A percentile compares a stretch with the other conserved stretches of the same genome.
phyloP scores from a whole-genome alignment of 37 sponge, comb jelly and placozoan species.

The Theonella swinhoei region DNA sequence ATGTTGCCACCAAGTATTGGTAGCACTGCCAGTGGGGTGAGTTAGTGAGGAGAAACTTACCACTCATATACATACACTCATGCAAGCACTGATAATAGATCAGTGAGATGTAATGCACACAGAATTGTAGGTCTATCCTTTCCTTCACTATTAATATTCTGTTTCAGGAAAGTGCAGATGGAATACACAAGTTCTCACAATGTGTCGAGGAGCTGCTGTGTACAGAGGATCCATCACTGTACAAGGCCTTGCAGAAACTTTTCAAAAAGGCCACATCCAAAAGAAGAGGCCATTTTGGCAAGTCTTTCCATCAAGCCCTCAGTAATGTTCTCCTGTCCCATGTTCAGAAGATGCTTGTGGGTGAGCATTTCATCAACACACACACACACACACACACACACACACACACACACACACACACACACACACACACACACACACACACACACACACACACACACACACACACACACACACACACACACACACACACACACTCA shows the following conservation, averaged over 20 bases:
- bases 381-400: too few relatives aligned
- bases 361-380: too few relatives aligned
- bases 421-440: too few relatives aligned
- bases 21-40: neutral
- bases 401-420: too few relatives aligned
- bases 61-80: too few relatives aligned
- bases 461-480: too few relatives aligned
- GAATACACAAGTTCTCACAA: constrained; percentile 6
- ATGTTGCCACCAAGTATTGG: constrained; percentile 14
- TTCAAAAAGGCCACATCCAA: neutral
- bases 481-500: too few relatives aligned
- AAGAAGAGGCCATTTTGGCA: neutral
- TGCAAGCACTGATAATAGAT: too few relatives aligned
- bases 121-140: too few relatives aligned
- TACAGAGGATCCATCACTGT: constrained; percentile 12
- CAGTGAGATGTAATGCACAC: too few relatives aligned
- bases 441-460: too few relatives aligned
- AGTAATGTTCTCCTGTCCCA: constrained; percentile 10
- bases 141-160: too few relatives aligned
- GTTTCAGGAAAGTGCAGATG: constrained; percentile 6
- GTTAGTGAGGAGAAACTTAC: neutral
- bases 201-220: constrained; percentile 20
- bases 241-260: neutral
- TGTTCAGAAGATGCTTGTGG: constrained; percentile 46
- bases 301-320: constrained; percentile 2